phyloP scores from a whole-genome alignment of 2,888 invertebrate species.

The Crematogaster levior region DNA sequence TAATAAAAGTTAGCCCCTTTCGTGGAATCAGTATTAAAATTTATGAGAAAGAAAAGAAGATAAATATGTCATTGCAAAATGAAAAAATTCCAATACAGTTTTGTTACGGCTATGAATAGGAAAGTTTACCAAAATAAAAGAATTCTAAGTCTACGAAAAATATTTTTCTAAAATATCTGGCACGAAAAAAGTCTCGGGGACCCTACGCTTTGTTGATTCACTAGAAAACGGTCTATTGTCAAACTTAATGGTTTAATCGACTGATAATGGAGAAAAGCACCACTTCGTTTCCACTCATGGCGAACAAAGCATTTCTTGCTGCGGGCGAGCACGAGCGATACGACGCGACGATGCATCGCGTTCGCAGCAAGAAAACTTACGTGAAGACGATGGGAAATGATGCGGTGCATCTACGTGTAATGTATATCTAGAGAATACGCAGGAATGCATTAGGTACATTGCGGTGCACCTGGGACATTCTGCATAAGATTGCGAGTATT shows the following conservation, averaged over 20 bases:
- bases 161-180: not conserved
- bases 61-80: not conserved
- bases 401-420: conserved; percentile 38
- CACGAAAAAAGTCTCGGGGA: not conserved
- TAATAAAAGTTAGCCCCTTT: not conserved
- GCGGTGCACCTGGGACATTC: conserved; percentile 26
- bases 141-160: too few relatives aligned
- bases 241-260: conserved; percentile 71
- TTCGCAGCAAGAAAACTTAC: conserved; percentile 28
- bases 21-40: not conserved
- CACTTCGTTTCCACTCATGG: conserved; percentile 3
- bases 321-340: conserved; percentile 1
- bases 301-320: conserved; percentile 38
- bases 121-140: not conserved
- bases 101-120: not conserved
- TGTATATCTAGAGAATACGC: conserved; percentile 15
- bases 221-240: conserved; percentile 69
- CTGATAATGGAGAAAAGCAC: conserved; percentile 43
- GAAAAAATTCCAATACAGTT: not conserved
- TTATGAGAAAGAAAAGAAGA: not conserved
- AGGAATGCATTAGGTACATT: conserved; percentile 32
- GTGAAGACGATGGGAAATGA: conserved; percentile 20
- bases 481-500: conserved; percentile 25
- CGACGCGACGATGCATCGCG: not conserved
- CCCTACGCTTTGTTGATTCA: not conserved